Percentiles rank a stretch among this genome's conserved stretches.
These are phyloP conservation scores for Geotrupes spiniger DNA, from an alignment of 2,888 invertebrate genomes.

Conservation along the genomic window DNA sequence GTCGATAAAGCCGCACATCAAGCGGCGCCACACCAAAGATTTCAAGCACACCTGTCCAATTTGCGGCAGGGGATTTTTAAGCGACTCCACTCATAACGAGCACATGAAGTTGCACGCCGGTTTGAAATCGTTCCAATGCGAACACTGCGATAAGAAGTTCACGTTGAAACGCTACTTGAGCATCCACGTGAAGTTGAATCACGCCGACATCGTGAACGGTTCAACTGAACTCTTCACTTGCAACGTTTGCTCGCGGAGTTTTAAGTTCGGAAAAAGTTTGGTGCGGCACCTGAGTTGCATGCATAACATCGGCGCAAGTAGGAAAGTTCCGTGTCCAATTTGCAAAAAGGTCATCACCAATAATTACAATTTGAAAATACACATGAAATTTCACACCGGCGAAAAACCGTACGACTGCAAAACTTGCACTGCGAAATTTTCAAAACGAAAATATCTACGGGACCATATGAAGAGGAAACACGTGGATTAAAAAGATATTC, in stretches of 20 bases:
- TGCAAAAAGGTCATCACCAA: constrained; percentile 40
- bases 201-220: constrained; percentile 39
- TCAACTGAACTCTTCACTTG: constrained; percentile 36
- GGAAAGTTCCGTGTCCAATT: constrained; percentile 36
- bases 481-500: neutral
- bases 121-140: constrained; percentile 39
- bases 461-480: constrained; percentile 10
- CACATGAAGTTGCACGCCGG: constrained; percentile 42
- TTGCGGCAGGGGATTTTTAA: constrained; percentile 38
- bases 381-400: constrained; percentile 41
- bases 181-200: constrained; percentile 38
- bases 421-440: constrained; percentile 9
- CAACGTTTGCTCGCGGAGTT: constrained; percentile 36
- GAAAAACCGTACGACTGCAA: constrained; percentile 26
- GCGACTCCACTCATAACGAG: constrained; percentile 29
- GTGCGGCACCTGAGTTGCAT: constrained; percentile 40
- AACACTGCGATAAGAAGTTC: constrained; percentile 41
- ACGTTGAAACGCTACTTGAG: constrained; percentile 35
- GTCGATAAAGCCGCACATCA: constrained; percentile 37
- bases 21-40: constrained; percentile 29
- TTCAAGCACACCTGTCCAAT: constrained; percentile 36
- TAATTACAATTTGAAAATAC: constrained; percentile 40
- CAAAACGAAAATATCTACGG: constrained; percentile 14
- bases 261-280: constrained; percentile 41
- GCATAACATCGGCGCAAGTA: constrained; percentile 38